A percentile compares a stretch with the other conserved stretches of the same genome.
Evolutionary conservation across 2,113 vertebrate genomes (phyloP).

Genomic region (Vidua macroura): DNA sequence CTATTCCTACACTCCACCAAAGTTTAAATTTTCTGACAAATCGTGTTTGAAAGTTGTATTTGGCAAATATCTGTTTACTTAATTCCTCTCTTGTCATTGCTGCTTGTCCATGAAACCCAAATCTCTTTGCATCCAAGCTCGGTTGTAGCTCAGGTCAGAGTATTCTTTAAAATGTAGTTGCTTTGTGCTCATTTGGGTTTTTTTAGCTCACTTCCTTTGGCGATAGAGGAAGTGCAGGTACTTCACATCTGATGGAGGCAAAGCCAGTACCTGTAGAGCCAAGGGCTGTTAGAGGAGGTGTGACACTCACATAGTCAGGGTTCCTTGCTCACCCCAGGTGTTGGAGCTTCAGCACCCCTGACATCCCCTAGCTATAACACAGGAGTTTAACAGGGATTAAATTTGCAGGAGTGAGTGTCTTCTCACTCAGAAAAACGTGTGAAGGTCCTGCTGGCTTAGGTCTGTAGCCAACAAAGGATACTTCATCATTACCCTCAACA

Average conservation of each 20-base stretch:
- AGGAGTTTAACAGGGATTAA: rapidly evolving
- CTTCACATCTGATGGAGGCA: neutral
- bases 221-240: neutral
- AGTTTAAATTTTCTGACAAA: neutral
- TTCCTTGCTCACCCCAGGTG: neutral
- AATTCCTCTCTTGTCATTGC: neutral
- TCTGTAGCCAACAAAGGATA: neutral
- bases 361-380: rapidly evolving
- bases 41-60: slow-evolving; percentile 3
- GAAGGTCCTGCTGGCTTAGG: neutral
- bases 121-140: neutral
- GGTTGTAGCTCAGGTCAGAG: neutral
- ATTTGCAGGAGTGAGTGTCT: neutral
- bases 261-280: neutral
- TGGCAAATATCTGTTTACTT: slow-evolving; percentile 11
- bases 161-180: neutral
- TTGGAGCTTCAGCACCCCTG: neutral
- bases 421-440: neutral
- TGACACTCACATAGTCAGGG: rapidly evolving
- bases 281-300: neutral
- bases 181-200: neutral
- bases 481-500: neutral
- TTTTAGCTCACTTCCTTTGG: neutral
- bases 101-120: neutral
- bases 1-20: neutral